These are phyloP conservation scores for Muscidifurax raptorellus DNA, from an alignment of 1,140 invertebrate genomes.

Conservation along the genomic window DNA sequence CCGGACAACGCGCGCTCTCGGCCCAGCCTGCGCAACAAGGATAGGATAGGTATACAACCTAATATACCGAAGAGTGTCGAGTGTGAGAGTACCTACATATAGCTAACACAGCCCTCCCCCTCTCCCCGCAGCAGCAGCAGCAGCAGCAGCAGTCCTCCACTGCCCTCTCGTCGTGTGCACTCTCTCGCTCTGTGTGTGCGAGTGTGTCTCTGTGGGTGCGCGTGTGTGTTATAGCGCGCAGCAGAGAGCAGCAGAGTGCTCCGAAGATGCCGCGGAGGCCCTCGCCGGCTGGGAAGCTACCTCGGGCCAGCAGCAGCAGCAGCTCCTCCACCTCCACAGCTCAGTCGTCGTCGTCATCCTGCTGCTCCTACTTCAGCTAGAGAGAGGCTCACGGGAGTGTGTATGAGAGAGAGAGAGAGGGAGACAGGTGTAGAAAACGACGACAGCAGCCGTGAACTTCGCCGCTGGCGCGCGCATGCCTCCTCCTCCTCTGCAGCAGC, in stretches of 20 bases:
- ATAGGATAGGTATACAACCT: not conserved
- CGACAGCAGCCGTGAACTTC: conserved; percentile 43
- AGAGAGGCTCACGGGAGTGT: not conserved
- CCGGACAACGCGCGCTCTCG: not conserved
- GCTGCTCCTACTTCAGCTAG: not conserved
- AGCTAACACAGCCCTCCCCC: no score
- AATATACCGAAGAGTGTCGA: not conserved
- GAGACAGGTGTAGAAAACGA: conserved; percentile 15
- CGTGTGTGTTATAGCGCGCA: not conserved
- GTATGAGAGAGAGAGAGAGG: not conserved
- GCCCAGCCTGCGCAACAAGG: not conserved
- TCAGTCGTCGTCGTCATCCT: not conserved
- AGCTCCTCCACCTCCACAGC: not conserved
- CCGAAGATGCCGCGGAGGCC: conserved; percentile 37
- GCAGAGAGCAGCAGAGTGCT: not conserved
- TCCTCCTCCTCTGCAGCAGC: conserved; percentile 46
- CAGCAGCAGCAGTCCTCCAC: not conserved
- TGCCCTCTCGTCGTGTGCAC: not conserved
- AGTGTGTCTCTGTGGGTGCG: not conserved
- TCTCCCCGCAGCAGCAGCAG: not conserved
- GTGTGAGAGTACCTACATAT: not conserved
- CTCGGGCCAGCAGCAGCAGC: conserved; percentile 9
- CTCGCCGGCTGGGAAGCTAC: conserved; percentile 15
- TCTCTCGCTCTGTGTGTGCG: not conserved
- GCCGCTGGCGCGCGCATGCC: conserved; percentile 62